Conservation (phyloP, 2,797 vertebrate genomes). For the Emys orbicularis region DNA sequence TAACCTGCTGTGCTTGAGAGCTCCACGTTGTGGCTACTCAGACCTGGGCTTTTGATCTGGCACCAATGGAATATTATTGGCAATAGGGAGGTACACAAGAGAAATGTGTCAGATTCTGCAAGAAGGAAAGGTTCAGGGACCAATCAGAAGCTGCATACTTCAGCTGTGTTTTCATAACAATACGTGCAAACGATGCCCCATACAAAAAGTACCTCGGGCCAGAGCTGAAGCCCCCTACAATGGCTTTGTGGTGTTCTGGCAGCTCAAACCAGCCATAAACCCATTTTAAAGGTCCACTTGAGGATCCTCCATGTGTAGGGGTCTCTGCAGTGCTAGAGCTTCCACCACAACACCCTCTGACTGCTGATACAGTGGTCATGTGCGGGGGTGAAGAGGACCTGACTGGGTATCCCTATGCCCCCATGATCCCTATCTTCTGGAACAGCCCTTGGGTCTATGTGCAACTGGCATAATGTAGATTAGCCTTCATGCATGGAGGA, state of each 20-base stretch:
- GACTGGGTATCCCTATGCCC: background rate
- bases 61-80: too few species aligned
- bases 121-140: too few species aligned
- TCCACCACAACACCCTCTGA: background rate
- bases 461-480: background rate
- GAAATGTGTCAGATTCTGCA: too few species aligned
- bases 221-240: background rate
- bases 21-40: background rate
- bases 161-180: too few species aligned
- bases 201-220: background rate
- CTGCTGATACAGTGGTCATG: background rate
- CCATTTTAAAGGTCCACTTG: background rate
- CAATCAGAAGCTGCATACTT: too few species aligned
- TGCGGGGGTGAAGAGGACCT: background rate
- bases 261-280: background rate
- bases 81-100: too few species aligned
- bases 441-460: background rate
- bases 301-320: background rate
- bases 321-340: background rate
- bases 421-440: background rate
- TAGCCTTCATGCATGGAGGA: background rate
- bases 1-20: background rate
- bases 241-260: background rate
- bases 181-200: background rate
- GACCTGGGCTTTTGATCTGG: background rate